Evolutionary conservation across 2,797 vertebrate species (phyloP), one percentile per base, ranked within the genome.

Genomic region (Alcedo atthis): DNA sequence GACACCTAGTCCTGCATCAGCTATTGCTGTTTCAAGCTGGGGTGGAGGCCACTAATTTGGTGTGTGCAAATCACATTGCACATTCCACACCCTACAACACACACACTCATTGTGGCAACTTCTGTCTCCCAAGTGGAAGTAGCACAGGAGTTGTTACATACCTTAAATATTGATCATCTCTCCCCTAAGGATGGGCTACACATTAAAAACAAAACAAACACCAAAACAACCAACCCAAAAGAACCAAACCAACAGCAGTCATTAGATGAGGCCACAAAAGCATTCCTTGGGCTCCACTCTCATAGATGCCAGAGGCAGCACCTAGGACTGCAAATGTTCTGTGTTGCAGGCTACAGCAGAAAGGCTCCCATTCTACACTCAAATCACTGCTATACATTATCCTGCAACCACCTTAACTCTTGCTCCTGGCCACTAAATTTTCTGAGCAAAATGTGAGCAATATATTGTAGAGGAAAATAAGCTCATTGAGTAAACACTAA

Each of bases 21-120:
- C 59, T 85, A 12, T 2, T 77, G 81, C 46, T 62, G 54, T 74
- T 64, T 85, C 33, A 46, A 1, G 2, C 1, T 89, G 71, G 69
- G 81, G 78, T 59, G 88, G 79, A 92, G 79, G 30, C 62, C 30
- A 19, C 57, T 70, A 74, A 93, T 92, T 88, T 80, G 53, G 32
- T 53, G 6, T 51, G 58, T 21, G 54, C 54, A 89, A 89, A 64
- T 63, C 17, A 26, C 12, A 69, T 28, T 87, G 81, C 78, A 54
- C 92, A 48, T 89, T 89, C 94, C 87, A 81, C 33, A 77, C 68
- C 61, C 49, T 71, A 12, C 59, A 74, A 75, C 73, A 62, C 68
- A 61, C 8, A 2, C 26, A 69, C 43, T 49, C 48, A 85, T 45
- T 87, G 80, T 35, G 79, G 86, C 75, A 74, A 81, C 17, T 71